Evolutionary conservation across 1,140 invertebrate genomes (phyloP), one percentile per base, ranked within the genome.

Genomic region (Drosophila ercepeae): DNA sequence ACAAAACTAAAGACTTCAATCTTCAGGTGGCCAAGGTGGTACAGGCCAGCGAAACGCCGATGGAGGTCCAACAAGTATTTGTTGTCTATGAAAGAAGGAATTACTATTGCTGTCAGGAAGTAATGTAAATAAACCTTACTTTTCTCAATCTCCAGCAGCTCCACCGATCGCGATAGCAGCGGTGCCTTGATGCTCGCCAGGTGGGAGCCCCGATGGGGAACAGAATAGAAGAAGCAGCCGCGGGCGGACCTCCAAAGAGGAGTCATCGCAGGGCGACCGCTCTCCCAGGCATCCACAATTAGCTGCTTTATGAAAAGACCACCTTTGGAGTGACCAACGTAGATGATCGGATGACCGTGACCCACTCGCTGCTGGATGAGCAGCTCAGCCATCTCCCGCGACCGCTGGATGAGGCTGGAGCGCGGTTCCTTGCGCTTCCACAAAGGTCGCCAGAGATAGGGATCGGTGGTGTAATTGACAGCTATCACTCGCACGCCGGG

Each of bases 301-400:
- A 95, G 94, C 79, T 95, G 94, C 73, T 95, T 95, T n/a, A 95
- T 94, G 58, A 94, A 95, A 0, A 95, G 83, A 0, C 95, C 95
- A 0, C 95, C 95, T 78, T 95, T 95, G 0, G 94, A 95, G 79
- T 95, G 95, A 11, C 94, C 94, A 4, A 95, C 94, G 94, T 95
- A 95, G 6, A 95, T 91, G 39, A 95, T 94, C 1, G 95, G 94
- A 75, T 88, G 90, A 29, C 92, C 92, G 29, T 91, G 82, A 0
- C 95, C 95, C 3, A 95, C 94, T 0, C 93, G 93, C 23, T 94
- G 68, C 16, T 92, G 91, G 8, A 93, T 65, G 3, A 95, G 89
- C 54, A 94, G 92, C 4, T 92, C 90, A 50, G 93, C 93, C 95
- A 95, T 95, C 89, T 95, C 94, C 13, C 93, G 92, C 4, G 94